Conservation (phyloP, 2,113 vertebrate genomes). For the Burhinus oedicnemus region DNA sequence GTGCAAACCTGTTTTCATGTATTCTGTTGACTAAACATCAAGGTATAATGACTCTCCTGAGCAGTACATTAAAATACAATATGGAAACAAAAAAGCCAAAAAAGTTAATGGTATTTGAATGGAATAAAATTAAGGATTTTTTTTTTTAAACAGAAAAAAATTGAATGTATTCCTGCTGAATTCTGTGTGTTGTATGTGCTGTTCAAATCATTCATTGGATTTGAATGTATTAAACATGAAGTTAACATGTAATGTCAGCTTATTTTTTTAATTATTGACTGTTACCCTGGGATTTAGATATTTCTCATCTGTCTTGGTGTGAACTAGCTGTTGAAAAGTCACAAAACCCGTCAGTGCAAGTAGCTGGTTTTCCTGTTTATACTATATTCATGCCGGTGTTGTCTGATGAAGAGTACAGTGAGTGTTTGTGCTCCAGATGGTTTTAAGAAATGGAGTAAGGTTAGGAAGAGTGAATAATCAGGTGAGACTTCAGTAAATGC, state of each 20-base stretch:
- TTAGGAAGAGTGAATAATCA: not conserved
- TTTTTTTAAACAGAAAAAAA: not conserved
- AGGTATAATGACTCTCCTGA: not conserved
- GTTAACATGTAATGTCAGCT: not conserved
- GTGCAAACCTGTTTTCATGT: not conserved
- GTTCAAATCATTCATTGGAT: not conserved
- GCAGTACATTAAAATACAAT: not conserved
- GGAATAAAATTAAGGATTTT: not conserved
- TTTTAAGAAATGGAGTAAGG: not conserved
- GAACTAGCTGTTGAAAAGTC: not conserved
- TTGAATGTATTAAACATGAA: not conserved
- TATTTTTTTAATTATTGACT: not conserved
- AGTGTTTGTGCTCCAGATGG: not conserved
- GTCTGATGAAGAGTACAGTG: not conserved
- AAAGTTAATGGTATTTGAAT: not conserved
- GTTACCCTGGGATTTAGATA: not conserved
- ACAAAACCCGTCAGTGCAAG: not conserved
- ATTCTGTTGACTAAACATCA: not conserved
- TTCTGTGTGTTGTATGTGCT: not conserved
- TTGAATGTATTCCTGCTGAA: not conserved
- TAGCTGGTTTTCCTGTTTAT: not conserved
- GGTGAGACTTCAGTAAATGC: not conserved
- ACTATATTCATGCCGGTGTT: accelerated
- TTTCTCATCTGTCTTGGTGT: not conserved
- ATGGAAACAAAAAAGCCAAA: not conserved